phyloP scores from a whole-genome alignment of 1,140 invertebrate genomes.

The Drosophila willistoni region DNA sequence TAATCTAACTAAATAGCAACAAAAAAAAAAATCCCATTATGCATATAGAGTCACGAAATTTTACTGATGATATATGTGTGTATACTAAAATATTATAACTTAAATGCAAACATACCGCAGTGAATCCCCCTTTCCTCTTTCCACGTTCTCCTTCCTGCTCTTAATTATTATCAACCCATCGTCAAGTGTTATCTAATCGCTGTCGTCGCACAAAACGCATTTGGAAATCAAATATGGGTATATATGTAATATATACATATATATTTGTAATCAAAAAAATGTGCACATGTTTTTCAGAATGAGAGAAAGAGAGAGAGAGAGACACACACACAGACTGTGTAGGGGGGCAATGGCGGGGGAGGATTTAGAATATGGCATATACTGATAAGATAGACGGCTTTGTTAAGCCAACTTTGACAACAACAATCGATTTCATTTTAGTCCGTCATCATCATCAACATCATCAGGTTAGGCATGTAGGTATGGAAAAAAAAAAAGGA shows the following conservation, averaged over 20 bases:
- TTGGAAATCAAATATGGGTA: conserved; percentile 46
- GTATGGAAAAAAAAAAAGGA: not conserved
- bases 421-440: conserved; percentile 42
- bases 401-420: not conserved
- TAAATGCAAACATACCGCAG: conserved; percentile 57
- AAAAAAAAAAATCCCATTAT: not conserved
- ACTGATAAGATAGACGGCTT: conserved; percentile 43
- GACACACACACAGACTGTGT: too few species aligned
- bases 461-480: conserved; percentile 6
- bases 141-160: not conserved
- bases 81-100: not conserved
- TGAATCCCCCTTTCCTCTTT: conserved; percentile 19
- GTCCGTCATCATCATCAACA: conserved; percentile 9
- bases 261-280: conserved; percentile 28
- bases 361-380: conserved; percentile 11
- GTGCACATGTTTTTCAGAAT: conserved; percentile 31
- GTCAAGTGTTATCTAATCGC: conserved; percentile 47
- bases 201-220: conserved; percentile 40
- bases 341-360: not conserved
- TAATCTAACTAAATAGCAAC: not conserved
- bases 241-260: conserved; percentile 8
- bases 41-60: not conserved
- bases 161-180: conserved; percentile 11
- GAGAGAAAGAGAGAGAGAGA: conserved; percentile 25
- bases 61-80: not conserved